Evolutionary conservation across 2,113 vertebrate species (phyloP), one percentile per base, ranked within the genome.

Genomic region (Odontesthes bonariensis): DNA sequence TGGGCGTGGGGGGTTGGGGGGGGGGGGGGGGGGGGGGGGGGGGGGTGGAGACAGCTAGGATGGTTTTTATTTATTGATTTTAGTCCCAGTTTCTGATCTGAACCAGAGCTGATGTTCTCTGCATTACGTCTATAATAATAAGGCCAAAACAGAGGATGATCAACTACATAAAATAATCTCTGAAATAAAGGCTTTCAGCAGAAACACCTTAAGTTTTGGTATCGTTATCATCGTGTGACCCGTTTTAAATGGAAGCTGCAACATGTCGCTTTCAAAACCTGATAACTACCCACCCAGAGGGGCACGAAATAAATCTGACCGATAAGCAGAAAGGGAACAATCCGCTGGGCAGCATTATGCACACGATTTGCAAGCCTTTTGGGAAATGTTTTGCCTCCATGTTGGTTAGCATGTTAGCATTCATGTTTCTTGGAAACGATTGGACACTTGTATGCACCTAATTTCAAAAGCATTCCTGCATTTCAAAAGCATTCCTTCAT

Each of bases 61-160:
- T 76, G 64, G 12, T 73, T 82, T 75, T 73, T 82, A 69, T 82
- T 82, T 55, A 86, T 74, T 81, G 69, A 82, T 77, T 86, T 82
- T 55, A 64, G 51, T 67, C 68, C 60, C 75, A 76, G 68, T 56
- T 32, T 65, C 74, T 61, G 65, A 74, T 84, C 82, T 68, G 81
- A 84, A 83, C 53, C 83, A 81, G 83, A 86, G 80, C 73, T 79
- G 83, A 63, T 78, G 66, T 74, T 73, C 52, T 67, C 62, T 42
- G 46, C 75, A 77, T 81, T 76, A 79, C 72, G 74, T 72, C 77
- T 82, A n/a, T n/a, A n/a, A n/a, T 84, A 84, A 87, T 82, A 66
- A 82, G 63, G 66, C 55, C 62, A 83, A 77, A 87, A 72, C 58
- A 84, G 59, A 80, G 52, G 44, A 59, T 54, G 60, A 81, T 81